Percentiles rank a stretch among this genome's conserved stretches.
phyloP scores from a whole-genome alignment of 1,140 invertebrate genomes.

The Trichonephila clavipes region DNA sequence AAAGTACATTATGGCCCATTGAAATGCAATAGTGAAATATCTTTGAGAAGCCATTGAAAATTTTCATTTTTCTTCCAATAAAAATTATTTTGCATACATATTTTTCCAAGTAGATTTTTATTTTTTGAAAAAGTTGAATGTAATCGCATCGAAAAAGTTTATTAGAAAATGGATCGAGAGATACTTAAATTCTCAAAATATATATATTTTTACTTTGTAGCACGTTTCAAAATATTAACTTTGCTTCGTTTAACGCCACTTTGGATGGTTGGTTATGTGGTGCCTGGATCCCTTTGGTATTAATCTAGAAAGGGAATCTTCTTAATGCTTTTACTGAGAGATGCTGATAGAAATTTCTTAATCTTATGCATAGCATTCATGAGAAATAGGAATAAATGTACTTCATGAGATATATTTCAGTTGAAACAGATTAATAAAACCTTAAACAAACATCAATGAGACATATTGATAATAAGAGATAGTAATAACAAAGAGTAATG shows the following conservation, averaged over 20 bases:
- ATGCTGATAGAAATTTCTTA: neutral
- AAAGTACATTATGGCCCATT: neutral
- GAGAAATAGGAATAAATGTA: neutral
- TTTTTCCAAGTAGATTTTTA: neutral
- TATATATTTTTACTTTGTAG: slow-evolving; percentile 2
- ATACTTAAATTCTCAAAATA: neutral
- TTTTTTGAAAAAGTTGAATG: neutral
- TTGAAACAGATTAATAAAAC: neutral
- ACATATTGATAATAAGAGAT: too few species aligned
- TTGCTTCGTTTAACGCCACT: slow-evolving; percentile 9
- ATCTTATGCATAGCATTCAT: neutral
- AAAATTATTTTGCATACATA: neutral
- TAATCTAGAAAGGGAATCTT: neutral
- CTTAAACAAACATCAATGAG: too few species aligned
- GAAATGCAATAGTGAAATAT: neutral
- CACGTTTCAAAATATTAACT: slow-evolving; percentile 5
- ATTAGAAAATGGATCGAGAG: neutral
- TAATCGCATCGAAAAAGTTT: slow-evolving; percentile 9
- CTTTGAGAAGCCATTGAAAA: neutral
- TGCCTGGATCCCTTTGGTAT: neutral
- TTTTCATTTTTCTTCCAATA: neutral
- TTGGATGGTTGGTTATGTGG: neutral
- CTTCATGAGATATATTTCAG: neutral
- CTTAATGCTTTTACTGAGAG: neutral
- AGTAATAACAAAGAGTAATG: too few species aligned